Evolutionary conservation across 35 echinoderm and acorn worm species (phyloP).

Genomic region (Chiridota heheva): DNA sequence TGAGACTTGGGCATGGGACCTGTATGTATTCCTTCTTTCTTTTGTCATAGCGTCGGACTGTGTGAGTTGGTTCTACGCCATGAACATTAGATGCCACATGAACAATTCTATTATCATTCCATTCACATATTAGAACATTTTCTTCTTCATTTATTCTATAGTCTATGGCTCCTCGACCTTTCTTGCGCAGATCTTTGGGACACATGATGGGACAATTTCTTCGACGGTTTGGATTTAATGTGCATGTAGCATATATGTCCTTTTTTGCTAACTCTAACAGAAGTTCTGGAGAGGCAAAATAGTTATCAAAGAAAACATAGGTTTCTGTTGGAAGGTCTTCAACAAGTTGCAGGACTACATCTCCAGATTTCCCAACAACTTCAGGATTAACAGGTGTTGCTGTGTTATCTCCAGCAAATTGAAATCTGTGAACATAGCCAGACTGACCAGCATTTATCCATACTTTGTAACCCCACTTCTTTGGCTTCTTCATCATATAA

Average conservation of each 20-base stretch:
- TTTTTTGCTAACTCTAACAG: neutral
- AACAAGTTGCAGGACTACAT: neutral
- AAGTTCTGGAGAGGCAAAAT: constrained; percentile 11
- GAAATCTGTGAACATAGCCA: constrained; percentile 3
- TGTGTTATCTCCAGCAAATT: neutral
- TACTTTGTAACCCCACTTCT: constrained; percentile 20
- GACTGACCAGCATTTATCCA: constrained; percentile 19
- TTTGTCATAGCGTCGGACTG: neutral
- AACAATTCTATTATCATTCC: constrained; percentile 2
- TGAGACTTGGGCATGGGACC: neutral
- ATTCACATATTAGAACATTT: neutral
- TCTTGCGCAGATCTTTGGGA: neutral
- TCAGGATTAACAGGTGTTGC: neutral
- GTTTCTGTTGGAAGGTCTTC: neutral
- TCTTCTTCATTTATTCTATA: constrained; percentile 1
- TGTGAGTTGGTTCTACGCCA: neutral
- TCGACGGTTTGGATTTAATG: neutral
- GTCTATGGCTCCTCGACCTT: neutral
- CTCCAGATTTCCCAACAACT: constrained; percentile 18
- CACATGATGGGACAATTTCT: neutral
- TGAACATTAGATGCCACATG: neutral
- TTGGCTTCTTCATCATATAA: constrained; percentile 32
- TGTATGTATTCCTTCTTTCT: constrained; percentile 11
- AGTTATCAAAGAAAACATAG: constrained; percentile 18
- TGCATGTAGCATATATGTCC: neutral